Evolutionary conservation across 2,113 vertebrate species (phyloP).

Genomic region (Oncorhynchus clarkii): DNA sequence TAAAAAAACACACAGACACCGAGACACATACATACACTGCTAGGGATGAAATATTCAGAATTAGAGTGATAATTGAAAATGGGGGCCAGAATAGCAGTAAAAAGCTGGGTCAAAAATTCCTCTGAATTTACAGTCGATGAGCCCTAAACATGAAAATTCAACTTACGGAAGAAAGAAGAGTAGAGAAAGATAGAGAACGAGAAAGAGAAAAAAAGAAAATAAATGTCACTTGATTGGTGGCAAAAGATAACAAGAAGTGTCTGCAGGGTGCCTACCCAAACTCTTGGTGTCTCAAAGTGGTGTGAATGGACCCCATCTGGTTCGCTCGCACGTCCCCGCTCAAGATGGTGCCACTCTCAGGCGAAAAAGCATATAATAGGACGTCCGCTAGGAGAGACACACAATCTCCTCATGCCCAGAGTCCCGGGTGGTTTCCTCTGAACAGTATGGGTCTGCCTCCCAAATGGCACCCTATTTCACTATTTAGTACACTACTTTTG

Average conservation of each 20-base stretch:
- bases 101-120: constrained; percentile 51
- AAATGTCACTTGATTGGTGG: constrained; percentile 79
- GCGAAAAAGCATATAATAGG: constrained; percentile 57
- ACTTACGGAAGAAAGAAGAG: constrained; percentile 19
- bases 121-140: constrained; percentile 27
- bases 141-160: constrained; percentile 50
- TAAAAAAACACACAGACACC: constrained; percentile 32
- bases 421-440: constrained; percentile 52
- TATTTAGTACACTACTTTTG: too few species aligned
- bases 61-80: constrained; percentile 87
- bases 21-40: constrained; percentile 54
- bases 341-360: constrained; percentile 56
- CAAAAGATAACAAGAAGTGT: constrained; percentile 83
- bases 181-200: background rate
- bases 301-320: constrained; percentile 83
- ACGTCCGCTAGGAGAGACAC: constrained; percentile 32
- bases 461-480: too few species aligned
- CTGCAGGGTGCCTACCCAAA: constrained; percentile 78
- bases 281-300: constrained; percentile 73
- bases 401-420: constrained; percentile 3
- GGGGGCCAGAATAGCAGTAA: constrained; percentile 78
- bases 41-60: constrained; percentile 93
- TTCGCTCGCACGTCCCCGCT: constrained; percentile 70
- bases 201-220: constrained; percentile 26
- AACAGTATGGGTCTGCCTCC: constrained; percentile 34